A percentile compares a stretch with the other conserved stretches of the same genome.
phyloP scores from a whole-genome alignment of 2,113 vertebrate species.

The Mormyrus lacerda region DNA sequence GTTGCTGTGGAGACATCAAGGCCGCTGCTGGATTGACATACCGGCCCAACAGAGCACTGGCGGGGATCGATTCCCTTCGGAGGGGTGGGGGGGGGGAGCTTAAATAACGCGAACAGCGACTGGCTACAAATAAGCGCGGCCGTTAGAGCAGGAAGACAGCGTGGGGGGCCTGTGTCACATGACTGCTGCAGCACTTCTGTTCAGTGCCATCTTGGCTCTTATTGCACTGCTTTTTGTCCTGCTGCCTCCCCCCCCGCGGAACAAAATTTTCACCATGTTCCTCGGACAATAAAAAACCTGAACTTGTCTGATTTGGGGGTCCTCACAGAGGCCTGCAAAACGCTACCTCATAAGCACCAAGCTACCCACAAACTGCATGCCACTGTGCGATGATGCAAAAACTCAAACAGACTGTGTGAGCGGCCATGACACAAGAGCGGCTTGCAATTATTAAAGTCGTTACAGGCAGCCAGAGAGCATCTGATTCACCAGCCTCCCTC shows the following conservation, averaged over 20 bases:
- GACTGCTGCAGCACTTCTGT: not conserved
- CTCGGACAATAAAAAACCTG: too few relatives aligned
- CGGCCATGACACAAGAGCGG: not conserved
- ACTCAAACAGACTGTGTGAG: not conserved
- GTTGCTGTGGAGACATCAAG: not conserved
- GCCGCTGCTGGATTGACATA: too few relatives aligned
- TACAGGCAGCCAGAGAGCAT: not conserved
- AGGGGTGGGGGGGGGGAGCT: not conserved
- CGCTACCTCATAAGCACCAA: not conserved
- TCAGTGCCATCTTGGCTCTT: not conserved
- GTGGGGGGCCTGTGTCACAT: not conserved
- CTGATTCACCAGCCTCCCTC: not conserved
- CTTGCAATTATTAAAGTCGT: not conserved
- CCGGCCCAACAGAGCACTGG: too few relatives aligned
- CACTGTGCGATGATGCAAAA: not conserved
- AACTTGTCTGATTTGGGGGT: too few relatives aligned
- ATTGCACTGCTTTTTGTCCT: not conserved
- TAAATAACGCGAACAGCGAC: not conserved
- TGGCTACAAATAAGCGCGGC: not conserved
- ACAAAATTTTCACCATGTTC: too few relatives aligned
- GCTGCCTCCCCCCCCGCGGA: too few relatives aligned
- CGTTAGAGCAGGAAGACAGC: not conserved
- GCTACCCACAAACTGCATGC: not conserved
- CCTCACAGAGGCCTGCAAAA: too few relatives aligned
- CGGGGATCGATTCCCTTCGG: not conserved